Base-by-base conservation (phyloP, 2,113 vertebrate genomes). In the Vulpes ferrilata region DNA sequence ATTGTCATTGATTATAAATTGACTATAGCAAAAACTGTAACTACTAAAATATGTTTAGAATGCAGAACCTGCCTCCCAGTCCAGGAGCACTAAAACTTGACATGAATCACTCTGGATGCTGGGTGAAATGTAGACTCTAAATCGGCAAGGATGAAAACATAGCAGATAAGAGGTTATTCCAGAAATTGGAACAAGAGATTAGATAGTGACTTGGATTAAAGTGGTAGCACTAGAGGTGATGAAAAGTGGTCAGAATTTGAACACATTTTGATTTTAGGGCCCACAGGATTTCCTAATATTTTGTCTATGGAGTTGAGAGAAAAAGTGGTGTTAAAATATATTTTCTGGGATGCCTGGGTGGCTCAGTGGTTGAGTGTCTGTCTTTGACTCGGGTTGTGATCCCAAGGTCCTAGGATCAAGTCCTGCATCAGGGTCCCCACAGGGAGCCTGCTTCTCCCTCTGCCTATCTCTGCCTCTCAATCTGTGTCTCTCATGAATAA, bases 191-290 rank as follows among this genome's bases (percentile, higher is more conserved):
- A 11, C 15, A 85, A 81, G 20, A 96, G 22, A 38, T 92, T 83
- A 76, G 32, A 51, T 3, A 38, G 20, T 79, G 38, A 10, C 17
- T 92, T 88, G 12, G 17, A 55, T 8, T 67, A 51, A 16, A 57
- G 3, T 48, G 35, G 23, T 74, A 83, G 25, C 11, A 69, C 19
- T 83, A 27, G 57, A 51, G 5, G 9, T 83, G 48, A 78, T 65
- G 38, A 35, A 19, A 65, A 65, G 2, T 38, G n/a, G 15, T 55
- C 35, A 79, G 19, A 78, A 35, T 92, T 51, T 90, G 35, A 83
- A 76, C 74, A 51, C 32, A 74, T 90, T 95, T 90, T 93, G 19
- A 90, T 60, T 62, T 96, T 90, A 80, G n/a, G 79, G 32, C 38
- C 25, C 55, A 35, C 23, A 62, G 4, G 7, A 48, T 89, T 90